Evolutionary conservation across 2,888 invertebrate species (phyloP), one percentile per base, ranked within the genome.

Genomic region (Zeuzera pyrina): DNA sequence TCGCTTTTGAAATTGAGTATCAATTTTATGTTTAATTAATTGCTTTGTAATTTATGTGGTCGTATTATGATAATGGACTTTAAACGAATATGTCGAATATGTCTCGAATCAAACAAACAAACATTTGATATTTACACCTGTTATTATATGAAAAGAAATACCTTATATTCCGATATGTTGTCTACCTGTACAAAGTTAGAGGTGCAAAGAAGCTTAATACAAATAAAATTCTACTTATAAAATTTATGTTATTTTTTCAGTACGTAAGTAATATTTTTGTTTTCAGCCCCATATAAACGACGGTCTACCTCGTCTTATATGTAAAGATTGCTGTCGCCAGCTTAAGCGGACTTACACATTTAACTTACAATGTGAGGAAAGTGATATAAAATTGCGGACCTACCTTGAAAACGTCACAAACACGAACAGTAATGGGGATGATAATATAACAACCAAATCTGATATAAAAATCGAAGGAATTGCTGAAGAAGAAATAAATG

Each of bases 291-390:
- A 36, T 12, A 39, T 49, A 52, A 65, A 62, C 10, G 83, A 83
- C 42, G 66, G 72, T 28, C 40, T 83, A 15, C 83, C 83, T 2
- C 58, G 61, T 10, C 42, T 58, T 29, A 77, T 83, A 31, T 83
- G 83, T 38, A 81, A 74, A 40, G 72, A 72, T 12, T 83, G 83
- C 39, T 52, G 55, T 32, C 58, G 63, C 19, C 71, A 71, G 30
- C 49, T 83, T 1, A 79, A 76, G 46, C 54, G 61, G 28, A 49
- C 66, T 1, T 81, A 70, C 33, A 31, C 55, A n/a, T 81, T 83
- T 38, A 69, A 69, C 33, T 37, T 63, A 13, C 66, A 59, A 42
- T 81, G 81, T 38, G 68, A 69, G 22, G 55, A 67, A 22, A 81
- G 73, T 44, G 70, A 83, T 16, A 54, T 48, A 35, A 69, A 53